These are phyloP conservation scores for Strigamia maritima DNA, from an alignment of 2,888 invertebrate genomes.

Conservation along the genomic window DNA sequence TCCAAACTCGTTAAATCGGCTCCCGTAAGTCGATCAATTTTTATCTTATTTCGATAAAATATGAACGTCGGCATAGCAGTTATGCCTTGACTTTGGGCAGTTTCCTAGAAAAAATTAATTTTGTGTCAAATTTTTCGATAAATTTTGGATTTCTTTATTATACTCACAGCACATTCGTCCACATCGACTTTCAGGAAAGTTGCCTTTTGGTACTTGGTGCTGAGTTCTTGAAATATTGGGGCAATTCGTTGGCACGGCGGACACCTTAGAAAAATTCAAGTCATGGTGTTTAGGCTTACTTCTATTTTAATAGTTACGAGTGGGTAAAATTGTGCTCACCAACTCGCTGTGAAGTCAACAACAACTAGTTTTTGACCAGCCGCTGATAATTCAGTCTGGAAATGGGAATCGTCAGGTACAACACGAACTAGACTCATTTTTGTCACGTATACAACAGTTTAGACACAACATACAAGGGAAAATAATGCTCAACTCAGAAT, in stretches of 20 bases:
- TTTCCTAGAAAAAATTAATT: slow-evolving; percentile 57
- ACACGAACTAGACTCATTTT: slow-evolving; percentile 44
- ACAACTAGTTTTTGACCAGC: slow-evolving; percentile 86
- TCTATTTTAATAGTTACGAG: not conserved
- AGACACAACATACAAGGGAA: not conserved
- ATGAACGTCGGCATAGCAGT: slow-evolving; percentile 98
- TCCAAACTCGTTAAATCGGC: slow-evolving; percentile 79
- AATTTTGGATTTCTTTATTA: not conserved
- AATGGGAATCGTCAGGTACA: slow-evolving; percentile 68
- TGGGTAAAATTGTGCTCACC: slow-evolving; percentile 60
- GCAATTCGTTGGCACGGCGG: slow-evolving; percentile 94
- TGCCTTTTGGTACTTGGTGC: slow-evolving; percentile 80
- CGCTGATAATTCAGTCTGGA: slow-evolving; percentile 75
- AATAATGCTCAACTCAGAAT: not conserved
- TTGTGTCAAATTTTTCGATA: not conserved
- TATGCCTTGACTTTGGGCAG: slow-evolving; percentile 81
- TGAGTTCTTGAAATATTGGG: slow-evolving; percentile 84
- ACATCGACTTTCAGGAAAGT: slow-evolving; percentile 93
- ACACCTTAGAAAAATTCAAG: slow-evolving; percentile 67
- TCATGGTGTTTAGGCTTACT: not conserved
- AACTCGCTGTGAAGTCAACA: slow-evolving; percentile 90
- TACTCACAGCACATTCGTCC: slow-evolving; percentile 69
- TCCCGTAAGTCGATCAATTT: slow-evolving; percentile 81
- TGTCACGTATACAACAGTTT: not conserved
- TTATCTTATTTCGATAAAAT: slow-evolving; percentile 84